phyloP scores from a whole-genome alignment of 2,797 vertebrate species.

The Tolypeutes matacus region DNA sequence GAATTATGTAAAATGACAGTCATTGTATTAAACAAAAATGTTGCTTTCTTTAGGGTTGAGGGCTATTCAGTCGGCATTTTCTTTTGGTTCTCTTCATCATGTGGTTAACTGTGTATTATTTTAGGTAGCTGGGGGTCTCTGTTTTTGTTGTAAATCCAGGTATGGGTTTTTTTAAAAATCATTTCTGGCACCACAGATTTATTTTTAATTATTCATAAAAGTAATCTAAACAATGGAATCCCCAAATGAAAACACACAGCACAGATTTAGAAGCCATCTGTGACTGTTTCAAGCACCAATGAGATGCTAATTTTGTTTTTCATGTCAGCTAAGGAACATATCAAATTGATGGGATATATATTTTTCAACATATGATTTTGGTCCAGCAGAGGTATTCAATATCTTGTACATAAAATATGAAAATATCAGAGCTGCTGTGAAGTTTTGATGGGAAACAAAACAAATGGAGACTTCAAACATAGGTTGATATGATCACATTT shows the following conservation, averaged over 20 bases:
- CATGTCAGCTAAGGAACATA: neutral
- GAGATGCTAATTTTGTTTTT: conserved; percentile 42
- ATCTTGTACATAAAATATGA: neutral
- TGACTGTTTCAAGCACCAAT: conserved; percentile 23
- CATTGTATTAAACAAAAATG: neutral
- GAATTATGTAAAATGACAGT: neutral
- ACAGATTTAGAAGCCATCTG: conserved; percentile 52
- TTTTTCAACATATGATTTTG: conserved; percentile 47
- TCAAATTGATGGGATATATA: neutral
- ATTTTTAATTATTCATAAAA: conserved; percentile 73
- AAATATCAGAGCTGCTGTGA: neutral
- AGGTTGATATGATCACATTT: neutral
- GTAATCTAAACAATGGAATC: conserved; percentile 71
- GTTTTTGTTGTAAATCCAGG: conserved; percentile 58
- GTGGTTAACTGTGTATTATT: neutral
- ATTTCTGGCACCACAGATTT: neutral
- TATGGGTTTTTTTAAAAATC: neutral
- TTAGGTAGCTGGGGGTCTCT: neutral
- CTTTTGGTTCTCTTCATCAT: neutral
- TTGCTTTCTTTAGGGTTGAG: neutral
- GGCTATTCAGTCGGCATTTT: neutral
- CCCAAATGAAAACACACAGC: conserved; percentile 47
- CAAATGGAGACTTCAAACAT: neutral
- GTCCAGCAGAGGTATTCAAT: neutral
- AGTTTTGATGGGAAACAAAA: neutral